These are phyloP conservation scores for Alligator sinensis DNA, from an alignment of 2,113 vertebrate species.

Conservation along the genomic window DNA sequence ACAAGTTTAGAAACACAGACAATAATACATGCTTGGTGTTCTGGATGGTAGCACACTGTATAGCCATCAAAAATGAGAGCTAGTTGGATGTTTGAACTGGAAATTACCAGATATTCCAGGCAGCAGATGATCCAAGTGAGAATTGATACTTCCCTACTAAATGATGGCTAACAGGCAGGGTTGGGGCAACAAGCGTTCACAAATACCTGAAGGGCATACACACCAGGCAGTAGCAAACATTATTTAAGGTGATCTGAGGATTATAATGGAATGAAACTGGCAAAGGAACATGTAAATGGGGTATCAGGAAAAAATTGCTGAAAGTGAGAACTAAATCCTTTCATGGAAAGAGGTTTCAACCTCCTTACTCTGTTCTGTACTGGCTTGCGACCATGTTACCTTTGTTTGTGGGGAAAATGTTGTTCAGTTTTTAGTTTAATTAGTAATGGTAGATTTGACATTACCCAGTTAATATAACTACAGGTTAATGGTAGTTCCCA, in stretches of 20 bases:
- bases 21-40: conserved; percentile 13
- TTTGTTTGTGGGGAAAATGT: neutral
- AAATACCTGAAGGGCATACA: neutral
- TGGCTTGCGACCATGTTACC: neutral
- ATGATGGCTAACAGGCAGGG: neutral
- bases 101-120: conserved; percentile 22
- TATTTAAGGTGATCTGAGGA: neutral
- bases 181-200: neutral
- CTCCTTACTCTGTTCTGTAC: neutral
- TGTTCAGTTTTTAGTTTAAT: neutral
- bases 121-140: conserved; percentile 6
- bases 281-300: neutral
- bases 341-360: neutral
- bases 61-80: conserved; percentile 9
- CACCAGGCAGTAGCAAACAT: neutral
- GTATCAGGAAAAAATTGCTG: neutral
- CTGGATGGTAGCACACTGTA: neutral
- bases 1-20: conserved; percentile 23
- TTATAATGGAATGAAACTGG: conserved; percentile 18
- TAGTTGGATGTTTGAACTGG: neutral
- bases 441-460: neutral
- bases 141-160: neutral
- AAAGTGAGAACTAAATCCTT: neutral
- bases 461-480: neutral
- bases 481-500: neutral